Percentiles rank a stretch among this genome's conserved stretches.
Conservation (phyloP, 2,113 vertebrate genomes). For the Telmatochromis brachygnathus region DNA sequence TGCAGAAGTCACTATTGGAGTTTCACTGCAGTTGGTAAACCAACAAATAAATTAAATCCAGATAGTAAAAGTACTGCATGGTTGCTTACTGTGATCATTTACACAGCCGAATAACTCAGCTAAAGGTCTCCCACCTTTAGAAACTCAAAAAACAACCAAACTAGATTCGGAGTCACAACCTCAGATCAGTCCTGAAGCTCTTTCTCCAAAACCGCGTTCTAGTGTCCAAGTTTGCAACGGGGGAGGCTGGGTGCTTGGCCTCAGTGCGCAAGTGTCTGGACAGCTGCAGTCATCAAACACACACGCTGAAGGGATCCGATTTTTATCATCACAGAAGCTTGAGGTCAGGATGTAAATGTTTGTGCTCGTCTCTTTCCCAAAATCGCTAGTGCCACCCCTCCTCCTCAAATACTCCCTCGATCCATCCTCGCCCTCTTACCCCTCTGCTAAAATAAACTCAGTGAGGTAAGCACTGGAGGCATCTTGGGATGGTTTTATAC, state of each 20-base stretch:
- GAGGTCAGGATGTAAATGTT: conserved; percentile 57
- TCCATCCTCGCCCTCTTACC: conserved; percentile 38
- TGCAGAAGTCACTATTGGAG: neutral
- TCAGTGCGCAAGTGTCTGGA: neutral
- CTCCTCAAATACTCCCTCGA: neutral
- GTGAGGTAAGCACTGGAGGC: conserved; percentile 64
- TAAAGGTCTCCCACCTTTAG: neutral
- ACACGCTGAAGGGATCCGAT: conserved; percentile 36
- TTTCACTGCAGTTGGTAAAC: neutral
- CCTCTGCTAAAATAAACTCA: conserved; percentile 66
- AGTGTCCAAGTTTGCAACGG: neutral
- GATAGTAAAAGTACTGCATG: neutral
- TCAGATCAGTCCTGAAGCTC: neutral
- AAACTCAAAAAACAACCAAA: neutral
- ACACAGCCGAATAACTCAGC: neutral
- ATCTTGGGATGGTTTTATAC: conserved; percentile 49
- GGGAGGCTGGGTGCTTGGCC: neutral
- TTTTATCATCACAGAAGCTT: conserved; percentile 59
- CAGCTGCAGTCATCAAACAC: conserved; percentile 32
- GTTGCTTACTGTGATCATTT: neutral
- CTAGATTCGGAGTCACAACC: neutral
- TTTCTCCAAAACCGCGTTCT: neutral
- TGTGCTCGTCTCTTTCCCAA: conserved; percentile 21
- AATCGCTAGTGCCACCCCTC: conserved; percentile 12
- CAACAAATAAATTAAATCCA: neutral